phyloP scores from a whole-genome alignment of 2,113 vertebrate genomes.

The Muntiacus muntjak region DNA sequence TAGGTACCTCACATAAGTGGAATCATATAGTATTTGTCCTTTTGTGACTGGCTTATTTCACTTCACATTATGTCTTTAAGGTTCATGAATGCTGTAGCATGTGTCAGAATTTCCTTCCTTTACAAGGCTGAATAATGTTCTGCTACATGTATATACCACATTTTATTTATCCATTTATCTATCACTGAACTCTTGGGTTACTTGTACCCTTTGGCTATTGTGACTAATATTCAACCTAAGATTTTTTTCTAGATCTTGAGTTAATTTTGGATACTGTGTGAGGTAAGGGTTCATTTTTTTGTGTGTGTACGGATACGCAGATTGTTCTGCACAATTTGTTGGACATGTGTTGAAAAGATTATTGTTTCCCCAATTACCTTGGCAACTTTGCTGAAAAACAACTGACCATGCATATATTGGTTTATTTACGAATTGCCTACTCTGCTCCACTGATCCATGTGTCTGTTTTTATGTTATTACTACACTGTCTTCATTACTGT shows the following conservation, averaged over 20 bases:
- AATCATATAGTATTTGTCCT: background rate
- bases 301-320: background rate
- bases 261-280: background rate
- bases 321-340: background rate
- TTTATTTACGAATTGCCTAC: background rate
- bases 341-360: background rate
- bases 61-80: background rate
- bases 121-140: background rate
- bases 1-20: background rate
- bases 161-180: background rate
- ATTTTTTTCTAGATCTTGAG: background rate
- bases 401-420: background rate
- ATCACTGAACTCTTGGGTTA: background rate
- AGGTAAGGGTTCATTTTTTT: background rate
- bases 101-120: background rate
- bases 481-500: background rate
- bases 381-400: background rate
- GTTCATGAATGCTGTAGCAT: background rate
- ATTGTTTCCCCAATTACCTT: constrained; percentile 15
- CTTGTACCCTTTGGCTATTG: background rate
- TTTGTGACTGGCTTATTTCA: background rate
- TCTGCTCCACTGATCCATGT: background rate
- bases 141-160: background rate
- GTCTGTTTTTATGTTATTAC: background rate
- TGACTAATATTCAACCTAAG: background rate